Conservation (phyloP, 2,888 invertebrate species). For the Latrodectus hesperus region DNA sequence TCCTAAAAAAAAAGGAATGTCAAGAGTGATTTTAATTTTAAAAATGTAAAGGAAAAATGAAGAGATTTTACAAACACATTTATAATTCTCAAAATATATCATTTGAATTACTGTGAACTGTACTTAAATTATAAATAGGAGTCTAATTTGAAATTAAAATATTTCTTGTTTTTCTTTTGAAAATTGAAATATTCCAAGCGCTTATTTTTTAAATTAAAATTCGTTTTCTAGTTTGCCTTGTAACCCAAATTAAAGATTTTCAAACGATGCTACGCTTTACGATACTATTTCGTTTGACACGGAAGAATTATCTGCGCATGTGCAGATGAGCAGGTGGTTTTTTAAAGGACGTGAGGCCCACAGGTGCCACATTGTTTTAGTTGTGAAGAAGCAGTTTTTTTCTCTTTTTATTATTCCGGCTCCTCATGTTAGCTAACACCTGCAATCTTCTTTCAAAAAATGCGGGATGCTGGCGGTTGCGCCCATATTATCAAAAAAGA, state of each 20-base stretch:
- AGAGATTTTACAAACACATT: too few relatives aligned
- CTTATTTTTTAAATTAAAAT: too few relatives aligned
- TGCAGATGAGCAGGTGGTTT: constrained; percentile 55
- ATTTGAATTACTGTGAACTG: too few relatives aligned
- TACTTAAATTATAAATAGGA: too few relatives aligned
- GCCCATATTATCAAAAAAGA: neutral
- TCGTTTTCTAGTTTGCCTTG: neutral
- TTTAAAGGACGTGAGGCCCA: constrained; percentile 55
- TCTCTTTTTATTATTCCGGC: neutral
- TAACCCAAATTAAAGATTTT: neutral
- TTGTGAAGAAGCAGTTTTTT: constrained; percentile 18
- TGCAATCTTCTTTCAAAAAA: neutral
- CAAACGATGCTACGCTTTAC: neutral
- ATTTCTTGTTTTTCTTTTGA: too few relatives aligned
- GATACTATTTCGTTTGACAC: constrained; percentile 37
- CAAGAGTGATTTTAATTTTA: too few relatives aligned
- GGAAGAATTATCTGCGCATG: constrained; percentile 56
- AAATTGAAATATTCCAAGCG: too few relatives aligned
- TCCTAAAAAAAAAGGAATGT: too few relatives aligned
- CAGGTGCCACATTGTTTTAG: constrained; percentile 66
- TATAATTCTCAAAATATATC: too few relatives aligned
- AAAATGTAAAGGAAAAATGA: too few relatives aligned
- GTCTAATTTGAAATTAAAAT: too few relatives aligned
- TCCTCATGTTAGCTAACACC: neutral
- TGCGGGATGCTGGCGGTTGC: neutral